These are phyloP conservation scores for Trissolcus japonicus DNA, from an alignment of 2,888 invertebrate species.

Conservation along the genomic window DNA sequence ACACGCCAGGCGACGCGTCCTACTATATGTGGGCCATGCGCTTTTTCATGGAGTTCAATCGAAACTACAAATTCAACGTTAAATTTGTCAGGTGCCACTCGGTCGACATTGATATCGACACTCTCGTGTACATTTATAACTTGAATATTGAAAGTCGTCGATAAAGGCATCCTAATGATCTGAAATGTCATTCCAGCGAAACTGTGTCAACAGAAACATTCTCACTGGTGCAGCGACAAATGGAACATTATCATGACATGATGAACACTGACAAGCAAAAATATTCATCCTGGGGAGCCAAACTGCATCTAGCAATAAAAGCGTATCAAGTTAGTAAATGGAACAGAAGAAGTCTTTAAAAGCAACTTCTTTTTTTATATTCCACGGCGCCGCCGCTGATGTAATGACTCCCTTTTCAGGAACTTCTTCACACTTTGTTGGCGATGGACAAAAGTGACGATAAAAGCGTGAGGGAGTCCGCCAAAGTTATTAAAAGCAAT, in stretches of 20 bases:
- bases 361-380: conserved; percentile 9
- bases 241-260: conserved; percentile 91
- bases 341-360: conserved; percentile 18
- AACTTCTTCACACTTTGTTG: conserved; percentile 88
- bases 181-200: conserved; percentile 82
- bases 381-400: conserved; percentile 2
- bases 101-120: not conserved
- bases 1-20: conserved; percentile 91
- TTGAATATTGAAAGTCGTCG: not conserved
- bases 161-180: conserved; percentile 1
- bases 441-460: conserved; percentile 89
- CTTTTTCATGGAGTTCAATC: conserved; percentile 98
- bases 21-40: conserved; percentile 95
- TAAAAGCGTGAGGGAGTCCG: conserved; percentile 84
- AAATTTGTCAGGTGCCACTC: conserved; percentile 88
- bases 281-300: conserved; percentile 86
- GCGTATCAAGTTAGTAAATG: conserved; percentile 79
- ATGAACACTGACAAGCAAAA: conserved; percentile 92
- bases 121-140: not conserved
- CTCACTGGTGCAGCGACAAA: conserved; percentile 95
- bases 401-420: conserved; percentile 77
- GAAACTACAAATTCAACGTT: conserved; percentile 89
- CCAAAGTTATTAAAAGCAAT: conserved; percentile 92
- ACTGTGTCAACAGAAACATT: conserved; percentile 94
- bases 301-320: conserved; percentile 89